Evolutionary conservation across 2,888 invertebrate genomes (phyloP).

Genomic region (Drymonia ruficornis): DNA sequence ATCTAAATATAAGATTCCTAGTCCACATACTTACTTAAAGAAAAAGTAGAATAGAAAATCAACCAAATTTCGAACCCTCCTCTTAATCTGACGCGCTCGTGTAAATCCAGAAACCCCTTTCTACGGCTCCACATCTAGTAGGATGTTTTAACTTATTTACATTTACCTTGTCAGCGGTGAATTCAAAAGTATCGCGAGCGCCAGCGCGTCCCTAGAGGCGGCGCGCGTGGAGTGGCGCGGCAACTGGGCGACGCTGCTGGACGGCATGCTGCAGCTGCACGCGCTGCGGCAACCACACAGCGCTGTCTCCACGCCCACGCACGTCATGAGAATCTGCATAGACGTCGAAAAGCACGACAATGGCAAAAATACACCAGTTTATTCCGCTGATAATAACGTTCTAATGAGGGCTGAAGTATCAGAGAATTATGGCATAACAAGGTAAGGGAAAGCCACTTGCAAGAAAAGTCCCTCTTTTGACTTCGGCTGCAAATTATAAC

Average conservation of each 20-base stretch:
- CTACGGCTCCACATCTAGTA: background rate
- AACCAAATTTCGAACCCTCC: too few relatives aligned
- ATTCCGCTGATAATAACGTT: slow-evolving; percentile 14
- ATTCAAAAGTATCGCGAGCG: slow-evolving; percentile 2
- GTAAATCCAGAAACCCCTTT: background rate
- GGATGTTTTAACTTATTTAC: background rate
- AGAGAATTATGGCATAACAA: slow-evolving; percentile 35
- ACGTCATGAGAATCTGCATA: background rate
- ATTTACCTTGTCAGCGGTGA: background rate
- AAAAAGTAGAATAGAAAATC: too few relatives aligned
- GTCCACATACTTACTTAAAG: too few relatives aligned
- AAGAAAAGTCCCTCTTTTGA: background rate
- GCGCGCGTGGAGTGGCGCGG: background rate
- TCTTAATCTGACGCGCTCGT: too few relatives aligned
- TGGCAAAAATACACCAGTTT: background rate
- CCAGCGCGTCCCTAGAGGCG: background rate
- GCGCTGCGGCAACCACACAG: background rate
- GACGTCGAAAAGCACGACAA: slow-evolving; percentile 32
- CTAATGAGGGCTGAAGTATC: slow-evolving; percentile 36
- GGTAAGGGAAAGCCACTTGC: slow-evolving; percentile 31
- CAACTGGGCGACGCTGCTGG: slow-evolving; percentile 4
- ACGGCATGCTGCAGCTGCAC: slow-evolving; percentile 3
- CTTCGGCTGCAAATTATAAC: background rate
- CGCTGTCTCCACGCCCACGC: background rate
- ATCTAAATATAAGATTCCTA: too few relatives aligned